Conservation (phyloP, 1,140 invertebrate genomes). For the Micrasema longulum region DNA sequence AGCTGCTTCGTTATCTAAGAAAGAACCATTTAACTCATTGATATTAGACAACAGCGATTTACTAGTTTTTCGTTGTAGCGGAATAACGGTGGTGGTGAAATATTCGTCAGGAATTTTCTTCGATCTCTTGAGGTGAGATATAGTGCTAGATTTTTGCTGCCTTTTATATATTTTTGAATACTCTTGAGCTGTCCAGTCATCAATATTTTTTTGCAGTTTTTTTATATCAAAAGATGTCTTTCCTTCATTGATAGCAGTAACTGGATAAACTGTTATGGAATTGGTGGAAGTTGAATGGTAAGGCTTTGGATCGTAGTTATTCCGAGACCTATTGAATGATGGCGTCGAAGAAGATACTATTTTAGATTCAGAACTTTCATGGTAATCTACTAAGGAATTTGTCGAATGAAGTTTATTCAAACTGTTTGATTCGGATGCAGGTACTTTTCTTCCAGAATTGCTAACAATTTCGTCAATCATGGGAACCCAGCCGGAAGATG, state of each 20-base stretch:
- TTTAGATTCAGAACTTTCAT: constrained; percentile 53
- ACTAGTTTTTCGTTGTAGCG: constrained; percentile 56
- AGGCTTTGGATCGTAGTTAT: constrained; percentile 1
- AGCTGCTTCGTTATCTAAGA: constrained; percentile 70
- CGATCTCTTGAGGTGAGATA: constrained; percentile 70
- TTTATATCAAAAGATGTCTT: constrained; percentile 76
- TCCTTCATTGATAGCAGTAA: constrained; percentile 50
- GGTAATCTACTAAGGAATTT: constrained; percentile 48
- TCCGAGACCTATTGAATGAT: constrained; percentile 32
- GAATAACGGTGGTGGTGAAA: constrained; percentile 77
- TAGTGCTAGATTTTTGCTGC: constrained; percentile 66
- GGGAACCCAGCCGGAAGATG: constrained; percentile 57
- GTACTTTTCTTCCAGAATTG: constrained; percentile 66
- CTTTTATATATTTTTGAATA: constrained; percentile 69
- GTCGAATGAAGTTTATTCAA: constrained; percentile 39
- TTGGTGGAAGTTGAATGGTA: constrained; percentile 1
- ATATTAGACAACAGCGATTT: constrained; percentile 47
- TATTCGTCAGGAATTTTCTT: constrained; percentile 84
- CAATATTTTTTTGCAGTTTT: constrained; percentile 83
- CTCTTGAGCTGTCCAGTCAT: constrained; percentile 86
- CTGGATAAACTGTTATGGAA: constrained; percentile 23
- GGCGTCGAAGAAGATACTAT: constrained; percentile 48
- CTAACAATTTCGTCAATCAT: constrained; percentile 57
- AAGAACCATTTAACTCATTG: constrained; percentile 60
- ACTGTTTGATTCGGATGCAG: constrained; percentile 59